Evolutionary conservation across 2,113 vertebrate species (phyloP), one percentile per base, ranked within the genome.

Genomic region (Gallinago media): DNA sequence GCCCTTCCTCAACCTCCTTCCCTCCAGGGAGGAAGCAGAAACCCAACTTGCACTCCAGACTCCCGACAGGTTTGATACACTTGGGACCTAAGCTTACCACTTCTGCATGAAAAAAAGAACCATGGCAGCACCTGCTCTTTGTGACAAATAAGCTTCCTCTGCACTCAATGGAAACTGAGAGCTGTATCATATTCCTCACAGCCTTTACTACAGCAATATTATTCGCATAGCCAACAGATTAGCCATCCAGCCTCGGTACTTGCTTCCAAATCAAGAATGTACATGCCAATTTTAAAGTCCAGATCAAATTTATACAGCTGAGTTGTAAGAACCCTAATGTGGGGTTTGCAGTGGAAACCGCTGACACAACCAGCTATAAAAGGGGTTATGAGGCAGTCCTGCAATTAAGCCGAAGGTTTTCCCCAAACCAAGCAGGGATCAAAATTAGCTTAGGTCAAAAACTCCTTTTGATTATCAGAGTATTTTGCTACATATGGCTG

Each of bases 211-310:
- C 58, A 68, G 73, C 62, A 78, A 8, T 92, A 78, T 76, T 95
- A 88, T 77, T 92, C 18, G 0, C 92, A 92, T 55, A 94, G 80
- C 92, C 87, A 95, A 84, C 86, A 91, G 85, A 95, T 90, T 76
- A 97, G 74, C 84, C 83, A 81, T 29, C 15, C 74, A 87, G 90
- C 63, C 68, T 80, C 3, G 1, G 67, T 23, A 32, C 34, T 93
- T 17, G 3, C 81, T 96, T 95, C 84, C 89, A 96, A 97, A 95
- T 95, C 89, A 95, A 94, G 91, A 96, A 40, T 8, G 2, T 85
- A 59, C 72, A 82, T 85, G 44, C 75, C 88, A 65, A 11, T 94
- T 96, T 93, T 95, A 86, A 96, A 92, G 83, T 94, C 85, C 89
- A 94, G 88, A 94, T 87, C 84, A 89, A 89, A 91, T 94, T 94